Evolutionary conservation across 2,888 invertebrate genomes (phyloP).

Genomic region (Xestobium rufovillosum): DNA sequence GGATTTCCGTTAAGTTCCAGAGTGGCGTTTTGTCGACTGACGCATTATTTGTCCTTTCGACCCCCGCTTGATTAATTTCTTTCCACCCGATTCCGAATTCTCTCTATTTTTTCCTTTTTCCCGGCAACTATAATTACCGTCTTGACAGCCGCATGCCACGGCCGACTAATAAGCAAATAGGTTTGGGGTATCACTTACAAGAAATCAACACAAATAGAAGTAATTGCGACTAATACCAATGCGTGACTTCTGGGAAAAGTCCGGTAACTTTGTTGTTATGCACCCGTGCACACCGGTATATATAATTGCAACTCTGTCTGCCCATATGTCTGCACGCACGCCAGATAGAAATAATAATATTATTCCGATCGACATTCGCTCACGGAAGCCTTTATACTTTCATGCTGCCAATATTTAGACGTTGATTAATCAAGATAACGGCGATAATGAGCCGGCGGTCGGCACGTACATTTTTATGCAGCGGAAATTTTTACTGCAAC

Average conservation of each 20-base stretch:
- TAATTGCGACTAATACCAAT: constrained; percentile 38
- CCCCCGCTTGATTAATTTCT: constrained; percentile 31
- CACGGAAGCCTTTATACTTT: constrained; percentile 1
- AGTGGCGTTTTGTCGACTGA: constrained; percentile 36
- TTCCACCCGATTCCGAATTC: constrained; percentile 20
- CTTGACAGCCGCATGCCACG: too few relatives aligned
- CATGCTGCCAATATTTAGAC: too few relatives aligned
- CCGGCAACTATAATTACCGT: too few relatives aligned
- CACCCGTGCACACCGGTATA: constrained; percentile 35
- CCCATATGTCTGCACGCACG: constrained; percentile 40
- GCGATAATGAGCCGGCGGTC: too few relatives aligned
- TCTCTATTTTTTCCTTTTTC: constrained; percentile 24
- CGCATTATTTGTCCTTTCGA: constrained; percentile 37
- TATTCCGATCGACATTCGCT: constrained; percentile 21
- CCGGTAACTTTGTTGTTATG: constrained; percentile 32
- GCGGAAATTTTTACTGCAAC: too few relatives aligned
- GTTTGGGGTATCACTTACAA: neutral
- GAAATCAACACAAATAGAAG: constrained; percentile 27
- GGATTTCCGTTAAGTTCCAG: constrained; percentile 31
- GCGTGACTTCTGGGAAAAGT: constrained; percentile 39
- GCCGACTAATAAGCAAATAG: too few relatives aligned
- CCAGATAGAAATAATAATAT: constrained; percentile 26
- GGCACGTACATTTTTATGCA: too few relatives aligned
- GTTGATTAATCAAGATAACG: too few relatives aligned
- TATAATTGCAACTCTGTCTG: constrained; percentile 40